These are phyloP conservation scores for Colletes latitarsis DNA, from an alignment of 1,140 invertebrate species.

Conservation along the genomic window DNA sequence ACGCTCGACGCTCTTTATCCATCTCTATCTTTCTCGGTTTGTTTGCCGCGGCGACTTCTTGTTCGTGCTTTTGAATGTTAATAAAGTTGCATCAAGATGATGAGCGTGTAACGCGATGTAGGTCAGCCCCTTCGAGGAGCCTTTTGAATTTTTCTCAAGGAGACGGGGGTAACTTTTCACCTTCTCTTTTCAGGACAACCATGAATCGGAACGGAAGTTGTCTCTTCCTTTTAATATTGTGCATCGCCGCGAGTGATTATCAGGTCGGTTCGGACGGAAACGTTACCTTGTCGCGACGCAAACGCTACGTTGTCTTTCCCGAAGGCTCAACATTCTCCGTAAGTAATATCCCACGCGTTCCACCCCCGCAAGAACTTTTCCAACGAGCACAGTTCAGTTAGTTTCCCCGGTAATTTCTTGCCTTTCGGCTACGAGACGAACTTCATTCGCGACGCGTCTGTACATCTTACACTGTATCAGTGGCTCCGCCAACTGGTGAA, in stretches of 20 bases:
- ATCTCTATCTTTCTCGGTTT: no score
- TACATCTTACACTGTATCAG: no score
- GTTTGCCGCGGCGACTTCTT: neutral
- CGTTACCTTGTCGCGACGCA: slow-evolving; percentile 80
- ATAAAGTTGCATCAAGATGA: slow-evolving; percentile 12
- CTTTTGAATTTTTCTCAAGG: slow-evolving; percentile 3
- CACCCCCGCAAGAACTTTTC: no score
- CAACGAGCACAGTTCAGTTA: no score
- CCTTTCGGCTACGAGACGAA: no score
- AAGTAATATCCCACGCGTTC: slow-evolving; percentile 67
- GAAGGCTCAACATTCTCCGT: slow-evolving; percentile 89
- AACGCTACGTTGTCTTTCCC: slow-evolving; percentile 89
- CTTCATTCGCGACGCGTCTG: no score
- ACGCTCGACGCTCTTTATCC: neutral
- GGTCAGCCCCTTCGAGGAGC: slow-evolving; percentile 26
- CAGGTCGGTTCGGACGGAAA: slow-evolving; percentile 42
- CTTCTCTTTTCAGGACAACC: slow-evolving; percentile 33
- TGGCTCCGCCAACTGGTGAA: no score
- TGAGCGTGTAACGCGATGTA: neutral
- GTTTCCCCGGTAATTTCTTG: no score
- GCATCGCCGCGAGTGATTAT: slow-evolving; percentile 23
- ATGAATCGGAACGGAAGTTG: slow-evolving; percentile 45
- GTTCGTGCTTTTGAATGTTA: slow-evolving; percentile 14
- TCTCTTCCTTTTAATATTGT: slow-evolving; percentile 29
- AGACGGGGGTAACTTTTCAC: slow-evolving; percentile 9